Evolutionary conservation across 2,113 vertebrate species (phyloP).

Genomic region (Orycteropus afer): DNA sequence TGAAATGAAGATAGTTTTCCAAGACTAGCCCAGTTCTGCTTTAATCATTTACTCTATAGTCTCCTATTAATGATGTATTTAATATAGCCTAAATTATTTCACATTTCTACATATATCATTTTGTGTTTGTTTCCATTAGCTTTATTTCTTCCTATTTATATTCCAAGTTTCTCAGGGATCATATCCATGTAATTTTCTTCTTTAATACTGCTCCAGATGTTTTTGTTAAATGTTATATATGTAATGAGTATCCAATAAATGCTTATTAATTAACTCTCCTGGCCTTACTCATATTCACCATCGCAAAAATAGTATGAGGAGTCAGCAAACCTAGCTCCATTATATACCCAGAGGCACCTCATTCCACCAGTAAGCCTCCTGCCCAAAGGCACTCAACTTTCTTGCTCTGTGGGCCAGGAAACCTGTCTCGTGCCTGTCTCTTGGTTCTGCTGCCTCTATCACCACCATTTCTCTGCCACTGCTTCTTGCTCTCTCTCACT

Average conservation of each 20-base stretch:
- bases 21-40: background rate
- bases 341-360: no score
- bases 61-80: background rate
- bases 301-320: no score
- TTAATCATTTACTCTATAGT: background rate
- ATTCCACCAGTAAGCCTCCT: no score
- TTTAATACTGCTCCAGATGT: background rate
- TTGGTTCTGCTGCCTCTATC: no score
- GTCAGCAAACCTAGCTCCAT: no score
- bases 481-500: no score
- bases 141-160: conserved; percentile 20
- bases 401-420: no score
- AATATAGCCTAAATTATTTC: background rate
- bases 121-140: background rate
- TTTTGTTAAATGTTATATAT: background rate
- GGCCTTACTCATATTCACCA: background rate
- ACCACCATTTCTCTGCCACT: no score
- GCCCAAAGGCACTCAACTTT: no score
- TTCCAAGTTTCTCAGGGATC: background rate
- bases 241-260: background rate
- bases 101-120: background rate
- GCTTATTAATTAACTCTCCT: background rate
- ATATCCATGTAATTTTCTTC: background rate
- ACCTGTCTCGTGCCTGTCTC: no score
- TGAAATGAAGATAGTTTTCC: background rate